Evolutionary conservation across 2,888 invertebrate species (phyloP), one percentile per base, ranked within the genome.

Genomic region (Nomada fabriciana): DNA sequence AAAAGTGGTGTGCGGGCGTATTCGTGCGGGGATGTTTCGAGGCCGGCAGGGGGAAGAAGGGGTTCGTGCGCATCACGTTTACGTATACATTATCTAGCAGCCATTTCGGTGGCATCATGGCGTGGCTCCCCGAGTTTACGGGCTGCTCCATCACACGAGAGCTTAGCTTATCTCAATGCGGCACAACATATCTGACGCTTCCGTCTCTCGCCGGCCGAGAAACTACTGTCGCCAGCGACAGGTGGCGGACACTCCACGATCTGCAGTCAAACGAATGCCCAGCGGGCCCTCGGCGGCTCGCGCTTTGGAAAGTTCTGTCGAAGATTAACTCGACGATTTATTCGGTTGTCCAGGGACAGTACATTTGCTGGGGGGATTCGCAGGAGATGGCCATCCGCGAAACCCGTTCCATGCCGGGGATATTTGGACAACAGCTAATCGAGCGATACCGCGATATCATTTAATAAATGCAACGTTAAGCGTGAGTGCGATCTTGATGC

Each of bases 161-260:
- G 93, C 92, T 93, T 91, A 92, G 92, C 93, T 93, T 93, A 93
- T 93, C 93, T 92, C 90, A 90, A 91, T 91, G 91, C 91, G 90
- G 83, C 88, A 89, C 93, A 91, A 92, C 91, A 90, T 92, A 92
- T 91, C 92, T 91, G 90, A 92, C 90, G 91, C 92, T 91, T 91
- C 90, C 91, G 91, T 91, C 89, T 90, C 89, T 76, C 83, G 61
- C 50, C 75, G 73, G 73, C 84, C 74, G 91, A 82, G 83, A 88
- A 92, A 91, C 91, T 91, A 91, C 89, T 91, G 90, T 90, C 91
- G 69, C 59, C 80, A 81, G 86, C 87, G 89, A 83, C 81, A 88
- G 86, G 88, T 89, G 88, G 88, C 89, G 86, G 86, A 70, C 80
- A 64, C 70, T 76, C 73, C 84, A 87, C 88, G 89, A 91, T 90